Evolutionary conservation across 2,797 vertebrate species (phyloP), one percentile per base, ranked within the genome.

Genomic region (Rhynchotus rufescens): DNA sequence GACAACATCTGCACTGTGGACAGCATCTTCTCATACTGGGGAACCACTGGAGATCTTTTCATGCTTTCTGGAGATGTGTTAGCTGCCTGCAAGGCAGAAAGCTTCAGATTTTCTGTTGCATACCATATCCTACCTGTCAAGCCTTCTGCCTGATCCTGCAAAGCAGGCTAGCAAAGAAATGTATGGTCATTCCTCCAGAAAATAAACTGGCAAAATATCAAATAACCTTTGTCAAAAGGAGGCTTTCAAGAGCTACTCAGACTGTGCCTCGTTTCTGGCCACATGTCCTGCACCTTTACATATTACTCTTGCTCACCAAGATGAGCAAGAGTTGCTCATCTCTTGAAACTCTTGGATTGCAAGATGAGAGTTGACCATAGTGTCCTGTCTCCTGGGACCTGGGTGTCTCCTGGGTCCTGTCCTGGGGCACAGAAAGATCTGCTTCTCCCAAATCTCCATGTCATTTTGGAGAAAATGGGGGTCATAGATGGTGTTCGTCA

Each of bases 281-380:
- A 30, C 1, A 0, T 71, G 30, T 34, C 28, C 25, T 21, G 59
- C 23, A 44, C 6, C 64, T 64, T 45, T 51, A 44, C 21, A 10
- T 51, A 68, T 67, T 5, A 0, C 32, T 30, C 22, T 47, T 47
- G 22, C 22, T 42, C 0, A 0, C 6, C n/a, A 36, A 36, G 36
- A 36, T 36, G 36, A 36, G 36, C 36, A 36, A 36, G 36, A 36
- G 36, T 36, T 36, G 36, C 36, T 36, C 36, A 36, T 36, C 36
- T 36, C 36, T 36, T 36, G 36, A 7, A 36, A 36, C 36, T 36
- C 36, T 36, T 36, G 36, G 36, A 36, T 36, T 36, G 36, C 36
- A 36, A 36, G 36, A 36, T 36, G 36, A 36, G 36, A 36, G 36
- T 36, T n/a, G 73, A 40, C 12, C 26, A 66, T n/a, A 66, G 42